Evolutionary conservation across 2,888 invertebrate genomes (phyloP).

Genomic region (Poecilus cupreus): DNA sequence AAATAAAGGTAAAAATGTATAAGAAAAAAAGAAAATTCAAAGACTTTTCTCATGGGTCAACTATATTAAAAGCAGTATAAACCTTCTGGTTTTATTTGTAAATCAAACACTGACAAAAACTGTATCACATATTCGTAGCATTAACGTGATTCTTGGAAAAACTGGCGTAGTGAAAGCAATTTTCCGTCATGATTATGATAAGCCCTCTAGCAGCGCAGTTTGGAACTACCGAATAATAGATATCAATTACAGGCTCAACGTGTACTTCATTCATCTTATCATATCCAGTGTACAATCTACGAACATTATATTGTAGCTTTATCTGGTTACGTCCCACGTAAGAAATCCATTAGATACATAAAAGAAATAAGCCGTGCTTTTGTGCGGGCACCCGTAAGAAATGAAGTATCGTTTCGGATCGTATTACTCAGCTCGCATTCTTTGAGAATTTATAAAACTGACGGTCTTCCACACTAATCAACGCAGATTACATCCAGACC

Average conservation of each 20-base stretch:
- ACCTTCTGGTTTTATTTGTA: too few species aligned
- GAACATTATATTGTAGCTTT: conserved; percentile 43
- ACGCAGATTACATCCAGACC: neutral
- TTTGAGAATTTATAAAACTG: conserved; percentile 18
- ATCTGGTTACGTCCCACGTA: conserved; percentile 47
- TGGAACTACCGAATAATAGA: conserved; percentile 37
- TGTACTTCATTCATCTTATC: conserved; percentile 47
- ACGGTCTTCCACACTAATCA: neutral
- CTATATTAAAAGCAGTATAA: too few species aligned
- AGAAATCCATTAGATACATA: conserved; percentile 56
- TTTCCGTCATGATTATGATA: conserved; percentile 11
- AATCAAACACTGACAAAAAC: too few species aligned
- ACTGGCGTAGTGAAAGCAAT: neutral
- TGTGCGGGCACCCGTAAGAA: conserved; percentile 35
- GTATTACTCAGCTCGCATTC: conserved; percentile 14
- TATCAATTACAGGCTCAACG: conserved; percentile 42
- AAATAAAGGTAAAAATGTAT: too few species aligned
- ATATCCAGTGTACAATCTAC: conserved; percentile 30
- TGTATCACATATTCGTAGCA: too few species aligned
- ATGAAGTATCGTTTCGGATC: conserved; percentile 36
- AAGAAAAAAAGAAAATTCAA: too few species aligned
- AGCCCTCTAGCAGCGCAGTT: neutral
- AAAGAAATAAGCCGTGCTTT: conserved; percentile 51
- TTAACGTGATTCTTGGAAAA: neutral
- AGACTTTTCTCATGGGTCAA: too few species aligned